Conservation (phyloP, 2,888 invertebrate species). For the Timema podura region DNA sequence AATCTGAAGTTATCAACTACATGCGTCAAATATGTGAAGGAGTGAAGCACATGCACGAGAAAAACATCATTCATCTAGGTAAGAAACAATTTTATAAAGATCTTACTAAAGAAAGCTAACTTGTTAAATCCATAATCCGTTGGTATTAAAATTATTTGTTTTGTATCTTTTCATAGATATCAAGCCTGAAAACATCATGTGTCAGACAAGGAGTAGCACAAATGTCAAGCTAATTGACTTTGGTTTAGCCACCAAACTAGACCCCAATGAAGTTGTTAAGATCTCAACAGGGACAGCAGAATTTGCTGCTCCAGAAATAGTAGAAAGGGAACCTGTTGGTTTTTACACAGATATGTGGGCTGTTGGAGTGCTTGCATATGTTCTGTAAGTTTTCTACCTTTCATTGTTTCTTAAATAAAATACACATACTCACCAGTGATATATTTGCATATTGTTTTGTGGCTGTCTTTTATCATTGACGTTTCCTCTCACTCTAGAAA, state of each 20-base stretch:
- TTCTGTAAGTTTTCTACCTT: constrained; percentile 68
- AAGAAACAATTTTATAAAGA: constrained; percentile 30
- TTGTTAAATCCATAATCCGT: too few relatives aligned
- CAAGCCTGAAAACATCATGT: constrained; percentile 99
- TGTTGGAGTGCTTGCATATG: constrained; percentile 96
- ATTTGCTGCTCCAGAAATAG: constrained; percentile 99
- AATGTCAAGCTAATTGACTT: constrained; percentile 99
- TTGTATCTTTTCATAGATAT: constrained; percentile 55
- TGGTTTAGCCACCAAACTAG: constrained; percentile 95
- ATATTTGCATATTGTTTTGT: too few relatives aligned
- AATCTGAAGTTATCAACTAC: constrained; percentile 98
- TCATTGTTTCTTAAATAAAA: background rate
- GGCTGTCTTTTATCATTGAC: too few relatives aligned
- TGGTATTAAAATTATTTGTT: too few relatives aligned
- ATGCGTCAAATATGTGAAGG: constrained; percentile 98
- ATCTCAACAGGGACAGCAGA: constrained; percentile 99
- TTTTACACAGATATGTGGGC: constrained; percentile 99
- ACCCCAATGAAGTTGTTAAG: constrained; percentile 98
- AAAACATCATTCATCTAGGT: constrained; percentile 95
- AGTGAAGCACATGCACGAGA: constrained; percentile 98
- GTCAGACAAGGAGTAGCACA: constrained; percentile 90
- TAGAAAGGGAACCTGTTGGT: constrained; percentile 96
- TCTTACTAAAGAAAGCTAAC: background rate
- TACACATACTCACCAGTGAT: too few relatives aligned
- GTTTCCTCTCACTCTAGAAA: too few relatives aligned